Evolutionary conservation across 2,888 invertebrate genomes (phyloP).

Genomic region (Eulithis testata): DNA sequence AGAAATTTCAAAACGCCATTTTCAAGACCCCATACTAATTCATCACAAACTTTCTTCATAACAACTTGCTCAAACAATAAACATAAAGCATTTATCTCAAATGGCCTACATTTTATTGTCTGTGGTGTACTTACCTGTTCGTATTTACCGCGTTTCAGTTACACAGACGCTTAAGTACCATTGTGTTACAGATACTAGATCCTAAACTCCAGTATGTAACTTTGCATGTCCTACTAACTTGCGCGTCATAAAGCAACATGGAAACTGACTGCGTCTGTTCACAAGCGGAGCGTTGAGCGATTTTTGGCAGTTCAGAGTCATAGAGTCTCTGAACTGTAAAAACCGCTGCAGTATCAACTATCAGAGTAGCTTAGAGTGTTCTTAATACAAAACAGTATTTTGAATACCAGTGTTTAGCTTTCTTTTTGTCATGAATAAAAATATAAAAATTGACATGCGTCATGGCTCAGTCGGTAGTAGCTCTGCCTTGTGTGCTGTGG

Average conservation of each 20-base stretch:
- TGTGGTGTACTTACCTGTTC: slow-evolving; percentile 3
- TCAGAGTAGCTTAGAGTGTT: no score
- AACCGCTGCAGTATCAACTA: no score
- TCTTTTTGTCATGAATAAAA: no score
- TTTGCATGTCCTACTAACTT: slow-evolving; percentile 35
- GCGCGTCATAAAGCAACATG: slow-evolving; percentile 36
- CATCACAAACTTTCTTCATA: not conserved
- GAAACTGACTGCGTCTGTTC: not conserved
- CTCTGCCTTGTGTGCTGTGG: no score
- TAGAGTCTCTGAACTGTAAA: no score
- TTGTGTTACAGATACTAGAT: slow-evolving; percentile 26
- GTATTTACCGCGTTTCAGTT: slow-evolving; percentile 19
- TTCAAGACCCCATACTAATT: no score
- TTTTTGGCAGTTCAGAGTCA: no score
- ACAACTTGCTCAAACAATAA: not conserved
- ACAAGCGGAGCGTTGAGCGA: slow-evolving; percentile 7
- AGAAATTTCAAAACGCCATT: no score
- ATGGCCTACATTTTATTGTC: not conserved
- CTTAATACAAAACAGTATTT: no score
- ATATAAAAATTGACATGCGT: no score
- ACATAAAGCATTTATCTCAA: slow-evolving; percentile 3
- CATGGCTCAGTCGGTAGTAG: no score
- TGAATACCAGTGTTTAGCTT: no score
- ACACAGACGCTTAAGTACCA: slow-evolving; percentile 28
- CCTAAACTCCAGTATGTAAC: slow-evolving; percentile 28